Conservation (phyloP, 2,797 vertebrate genomes). For the Arnoldichthys spilopterus region DNA sequence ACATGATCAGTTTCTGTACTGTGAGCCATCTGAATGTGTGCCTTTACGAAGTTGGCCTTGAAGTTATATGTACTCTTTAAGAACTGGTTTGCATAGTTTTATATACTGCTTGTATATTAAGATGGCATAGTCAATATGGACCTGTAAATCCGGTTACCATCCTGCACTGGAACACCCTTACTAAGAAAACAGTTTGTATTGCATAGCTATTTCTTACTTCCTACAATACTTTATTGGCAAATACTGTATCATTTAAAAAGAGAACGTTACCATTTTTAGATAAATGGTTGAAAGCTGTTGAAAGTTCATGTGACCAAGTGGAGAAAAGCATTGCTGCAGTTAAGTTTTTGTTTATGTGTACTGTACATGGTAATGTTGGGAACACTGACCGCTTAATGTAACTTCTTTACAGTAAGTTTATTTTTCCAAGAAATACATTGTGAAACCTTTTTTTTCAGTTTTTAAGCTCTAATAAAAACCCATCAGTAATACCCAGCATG, state of each 20-base stretch:
- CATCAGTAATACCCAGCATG: not conserved
- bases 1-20: not conserved
- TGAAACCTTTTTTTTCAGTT: not conserved
- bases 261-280: not conserved
- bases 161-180: slow-evolving; percentile 23
- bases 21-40: not conserved
- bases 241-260: slow-evolving; percentile 30
- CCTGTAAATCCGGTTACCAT: not conserved
- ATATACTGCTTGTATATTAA: not conserved
- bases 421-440: not conserved
- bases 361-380: not conserved
- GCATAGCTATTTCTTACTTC: not conserved
- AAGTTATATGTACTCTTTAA: not conserved
- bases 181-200: not conserved
- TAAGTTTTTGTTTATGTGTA: slow-evolving; percentile 14
- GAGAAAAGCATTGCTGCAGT: not conserved
- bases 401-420: too few relatives aligned
- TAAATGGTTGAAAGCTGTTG: not conserved
- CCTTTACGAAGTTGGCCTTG: not conserved
- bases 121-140: not conserved
- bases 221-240: not conserved
- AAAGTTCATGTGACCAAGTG: slow-evolving; percentile 9
- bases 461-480: slow-evolving; percentile 21
- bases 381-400: slow-evolving; percentile 6
- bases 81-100: not conserved